Percentiles rank a stretch among this genome's conserved stretches.
These are phyloP conservation scores for Cathartes aura DNA, from an alignment of 2,113 vertebrate genomes.

Conservation along the genomic window DNA sequence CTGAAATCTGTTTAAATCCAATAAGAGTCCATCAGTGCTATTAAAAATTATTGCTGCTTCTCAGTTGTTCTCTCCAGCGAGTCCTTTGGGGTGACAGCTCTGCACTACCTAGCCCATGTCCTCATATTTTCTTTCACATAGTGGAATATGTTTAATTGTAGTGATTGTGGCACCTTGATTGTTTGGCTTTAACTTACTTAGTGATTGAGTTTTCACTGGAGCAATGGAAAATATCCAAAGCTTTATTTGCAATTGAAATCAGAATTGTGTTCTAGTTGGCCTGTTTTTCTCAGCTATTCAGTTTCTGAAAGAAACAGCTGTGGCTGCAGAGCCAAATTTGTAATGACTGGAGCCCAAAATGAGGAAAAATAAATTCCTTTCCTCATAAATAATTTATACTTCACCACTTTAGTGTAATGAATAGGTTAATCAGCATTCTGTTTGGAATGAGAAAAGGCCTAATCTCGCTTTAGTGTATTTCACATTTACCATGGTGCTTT, in stretches of 20 bases:
- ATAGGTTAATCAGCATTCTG: slow-evolving; percentile 1
- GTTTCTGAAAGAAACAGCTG: slow-evolving; percentile 20
- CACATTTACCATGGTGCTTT: background rate
- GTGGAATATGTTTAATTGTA: background rate
- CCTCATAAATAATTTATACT: slow-evolving; percentile 44
- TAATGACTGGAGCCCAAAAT: background rate
- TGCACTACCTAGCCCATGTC: background rate
- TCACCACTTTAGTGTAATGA: background rate
- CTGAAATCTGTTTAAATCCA: background rate
- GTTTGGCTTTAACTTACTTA: background rate
- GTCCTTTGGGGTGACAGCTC: background rate
- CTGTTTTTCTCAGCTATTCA: background rate
- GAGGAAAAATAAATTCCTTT: background rate
- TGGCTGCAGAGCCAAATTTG: background rate
- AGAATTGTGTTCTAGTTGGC: background rate
- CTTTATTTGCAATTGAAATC: slow-evolving; percentile 20
- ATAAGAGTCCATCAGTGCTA: background rate
- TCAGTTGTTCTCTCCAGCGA: background rate
- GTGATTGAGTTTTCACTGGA: background rate
- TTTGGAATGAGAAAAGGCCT: background rate
- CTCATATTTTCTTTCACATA: background rate
- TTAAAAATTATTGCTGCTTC: background rate
- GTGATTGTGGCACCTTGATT: background rate
- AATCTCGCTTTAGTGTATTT: background rate
- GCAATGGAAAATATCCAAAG: background rate